A percentile compares a stretch with the other conserved stretches of the same genome.
Conservation (phyloP, 2,888 invertebrate species). For the Thymelicus acteon region DNA sequence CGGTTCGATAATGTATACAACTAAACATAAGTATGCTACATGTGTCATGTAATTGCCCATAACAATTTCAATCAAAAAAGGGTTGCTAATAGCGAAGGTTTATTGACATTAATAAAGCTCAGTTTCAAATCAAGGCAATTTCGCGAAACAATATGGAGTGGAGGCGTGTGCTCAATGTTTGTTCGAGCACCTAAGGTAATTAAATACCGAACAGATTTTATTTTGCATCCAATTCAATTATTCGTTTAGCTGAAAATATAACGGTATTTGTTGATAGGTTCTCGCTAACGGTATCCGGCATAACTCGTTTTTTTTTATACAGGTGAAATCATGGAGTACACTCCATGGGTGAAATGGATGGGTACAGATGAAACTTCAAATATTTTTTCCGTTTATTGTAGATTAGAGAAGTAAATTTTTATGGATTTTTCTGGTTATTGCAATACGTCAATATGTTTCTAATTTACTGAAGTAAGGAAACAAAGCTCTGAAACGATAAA, state of each 20-base stretch:
- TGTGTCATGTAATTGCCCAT: background rate
- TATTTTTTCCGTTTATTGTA: too few species aligned
- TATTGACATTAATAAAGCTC: conserved; percentile 22
- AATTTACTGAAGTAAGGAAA: too few species aligned
- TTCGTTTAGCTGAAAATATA: conserved; percentile 6
- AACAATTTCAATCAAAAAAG: conserved; percentile 4
- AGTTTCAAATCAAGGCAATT: conserved; percentile 4
- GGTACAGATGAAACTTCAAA: too few species aligned
- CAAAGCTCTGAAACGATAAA: too few species aligned
- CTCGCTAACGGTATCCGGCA: background rate
- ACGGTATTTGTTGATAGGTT: background rate
- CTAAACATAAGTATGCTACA: background rate
- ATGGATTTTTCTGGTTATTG: too few species aligned
- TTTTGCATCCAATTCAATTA: conserved; percentile 9
- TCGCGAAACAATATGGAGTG: background rate
- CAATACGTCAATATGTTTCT: too few species aligned
- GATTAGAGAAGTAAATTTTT: too few species aligned
- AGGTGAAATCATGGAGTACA: too few species aligned
- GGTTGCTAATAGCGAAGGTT: conserved; percentile 7
- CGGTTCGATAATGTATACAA: background rate
- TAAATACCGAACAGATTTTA: conserved; percentile 15
- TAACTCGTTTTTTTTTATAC: too few species aligned
- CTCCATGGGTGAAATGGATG: too few species aligned
- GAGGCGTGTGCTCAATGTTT: background rate
- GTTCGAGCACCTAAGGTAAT: conserved; percentile 13